Base-by-base conservation (phyloP, 1,140 invertebrate genomes). In the Eriosoma lanigerum region DNA sequence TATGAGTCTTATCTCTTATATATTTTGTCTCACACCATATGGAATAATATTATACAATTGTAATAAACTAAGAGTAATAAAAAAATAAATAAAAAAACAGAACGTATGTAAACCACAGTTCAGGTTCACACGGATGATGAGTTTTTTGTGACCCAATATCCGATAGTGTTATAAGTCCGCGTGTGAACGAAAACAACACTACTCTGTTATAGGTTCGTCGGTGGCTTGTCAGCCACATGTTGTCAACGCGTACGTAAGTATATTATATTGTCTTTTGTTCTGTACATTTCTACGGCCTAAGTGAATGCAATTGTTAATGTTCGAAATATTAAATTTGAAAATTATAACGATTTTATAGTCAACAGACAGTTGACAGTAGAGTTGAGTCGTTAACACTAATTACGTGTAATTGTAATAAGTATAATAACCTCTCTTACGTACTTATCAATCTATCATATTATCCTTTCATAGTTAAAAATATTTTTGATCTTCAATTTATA, bases 41-140 rank as follows among this genome's bases (percentile, higher is more conserved):
- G 62, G 62, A 12, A 12, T 48, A 48, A 6, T 15, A 48, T 1
- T 8, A n/a, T 21, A 38, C 62, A 66, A 24, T 64, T 38, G 29
- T 62, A 66, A 44, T 13, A 66, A 15, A 38, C n/a, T n/a, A n/a
- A n/a, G n/a, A n/a, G n/a, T n/a, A n/a, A 66, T 44, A 21, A 21
- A 44, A 66, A 38, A 38, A 66, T 17, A 21, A 44, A 66, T 8
- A 48, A 48, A 48, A 38, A 38, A 38, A 17, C 60, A 66, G 17
- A 44, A 66, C 13, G 62, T 29, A 21, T 38, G 10, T 21, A 66
- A 66, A 66, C 32, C 19, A n/a, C 32, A 66, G 19, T 44, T 44
- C 19, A n/a, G 32, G 62, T 66, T 66, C 62, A 66, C 62, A 66
- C 62, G 62, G 62, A 29, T 24, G 60, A 32, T 38, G 12, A 44